Percentiles rank a stretch among this genome's conserved stretches.
Conservation (phyloP, 92 coral and sea anemone species). For the Galaxea fascicularis region DNA sequence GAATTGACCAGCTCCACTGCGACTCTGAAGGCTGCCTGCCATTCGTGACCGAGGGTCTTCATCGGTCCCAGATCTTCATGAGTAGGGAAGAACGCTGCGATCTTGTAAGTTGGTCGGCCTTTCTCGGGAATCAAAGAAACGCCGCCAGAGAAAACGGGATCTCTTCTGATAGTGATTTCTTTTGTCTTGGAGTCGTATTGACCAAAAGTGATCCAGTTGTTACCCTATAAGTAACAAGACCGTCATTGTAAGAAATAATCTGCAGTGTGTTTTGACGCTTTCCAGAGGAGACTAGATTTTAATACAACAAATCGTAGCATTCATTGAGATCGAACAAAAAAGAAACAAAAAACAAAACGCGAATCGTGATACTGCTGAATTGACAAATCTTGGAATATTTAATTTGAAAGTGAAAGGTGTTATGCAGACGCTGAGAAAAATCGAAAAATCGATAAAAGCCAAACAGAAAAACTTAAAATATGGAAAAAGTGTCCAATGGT, state of each 20-base stretch:
- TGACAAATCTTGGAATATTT: no score
- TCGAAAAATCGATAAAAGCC: no score
- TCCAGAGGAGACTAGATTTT: neutral
- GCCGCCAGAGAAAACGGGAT: conserved; percentile 94
- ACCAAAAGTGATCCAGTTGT: conserved; percentile 94
- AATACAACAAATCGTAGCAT: neutral
- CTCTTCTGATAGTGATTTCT: conserved; percentile 83
- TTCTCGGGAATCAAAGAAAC: conserved; percentile 83
- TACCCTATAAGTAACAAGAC: conserved; percentile 53
- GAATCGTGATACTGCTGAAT: no score
- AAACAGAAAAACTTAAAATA: no score
- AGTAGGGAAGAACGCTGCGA: conserved; percentile 97
- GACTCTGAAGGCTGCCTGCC: conserved; percentile 96
- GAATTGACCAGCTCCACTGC: conserved; percentile 90
- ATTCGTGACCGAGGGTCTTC: conserved; percentile 86
- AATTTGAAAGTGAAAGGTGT: no score
- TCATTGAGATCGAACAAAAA: neutral
- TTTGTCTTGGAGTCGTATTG: conserved; percentile 77
- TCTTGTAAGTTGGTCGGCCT: conserved; percentile 97
- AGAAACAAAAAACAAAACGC: neutral
- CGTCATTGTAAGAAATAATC: neutral
- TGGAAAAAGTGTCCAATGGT: no score
- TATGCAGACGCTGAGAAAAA: no score
- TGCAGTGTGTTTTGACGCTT: neutral
- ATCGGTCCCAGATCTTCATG: conserved; percentile 81